These are phyloP conservation scores for Ptycholaimellus sp. DNA, from an alignment of 2,888 invertebrate species.

Conservation along the genomic window DNA sequence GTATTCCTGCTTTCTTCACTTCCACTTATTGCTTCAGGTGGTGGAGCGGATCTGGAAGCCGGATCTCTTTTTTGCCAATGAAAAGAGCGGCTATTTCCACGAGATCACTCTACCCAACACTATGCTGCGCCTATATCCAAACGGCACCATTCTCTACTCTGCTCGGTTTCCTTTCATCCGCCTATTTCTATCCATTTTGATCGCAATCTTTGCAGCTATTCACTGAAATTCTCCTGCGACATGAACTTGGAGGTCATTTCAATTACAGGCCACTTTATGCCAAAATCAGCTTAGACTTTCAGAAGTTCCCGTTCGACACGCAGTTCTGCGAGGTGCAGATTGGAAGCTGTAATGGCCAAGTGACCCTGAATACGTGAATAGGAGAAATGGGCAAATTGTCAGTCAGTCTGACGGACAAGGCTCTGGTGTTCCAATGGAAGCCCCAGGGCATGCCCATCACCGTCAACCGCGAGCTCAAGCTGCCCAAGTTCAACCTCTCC, in stretches of 20 bases:
- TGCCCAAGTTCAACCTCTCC: neutral
- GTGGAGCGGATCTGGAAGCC: constrained; percentile 79
- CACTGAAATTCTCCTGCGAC: neutral
- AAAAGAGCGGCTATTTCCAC: constrained; percentile 60
- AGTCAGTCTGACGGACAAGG: neutral
- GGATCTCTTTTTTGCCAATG: constrained; percentile 83
- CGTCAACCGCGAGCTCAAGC: neutral
- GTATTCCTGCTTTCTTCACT: too few relatives aligned
- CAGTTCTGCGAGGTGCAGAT: neutral
- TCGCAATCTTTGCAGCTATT: neutral
- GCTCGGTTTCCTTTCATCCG: neutral
- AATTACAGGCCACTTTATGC: too few relatives aligned
- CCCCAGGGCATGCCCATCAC: neutral
- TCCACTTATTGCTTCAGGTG: neutral
- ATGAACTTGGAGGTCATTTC: neutral
- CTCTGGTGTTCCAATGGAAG: neutral
- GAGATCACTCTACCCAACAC: constrained; percentile 9
- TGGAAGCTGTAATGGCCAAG: neutral
- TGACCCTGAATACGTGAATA: neutral
- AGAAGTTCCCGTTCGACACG: neutral
- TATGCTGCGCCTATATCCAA: neutral
- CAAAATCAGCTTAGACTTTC: too few relatives aligned
- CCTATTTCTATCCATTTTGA: too few relatives aligned
- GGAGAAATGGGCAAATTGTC: neutral
- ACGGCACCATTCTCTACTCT: neutral